A percentile compares a stretch with the other conserved stretches of the same genome.
Evolutionary conservation across 2,113 vertebrate genomes (phyloP).

Genomic region (Misgurnus anguillicaudatus): DNA sequence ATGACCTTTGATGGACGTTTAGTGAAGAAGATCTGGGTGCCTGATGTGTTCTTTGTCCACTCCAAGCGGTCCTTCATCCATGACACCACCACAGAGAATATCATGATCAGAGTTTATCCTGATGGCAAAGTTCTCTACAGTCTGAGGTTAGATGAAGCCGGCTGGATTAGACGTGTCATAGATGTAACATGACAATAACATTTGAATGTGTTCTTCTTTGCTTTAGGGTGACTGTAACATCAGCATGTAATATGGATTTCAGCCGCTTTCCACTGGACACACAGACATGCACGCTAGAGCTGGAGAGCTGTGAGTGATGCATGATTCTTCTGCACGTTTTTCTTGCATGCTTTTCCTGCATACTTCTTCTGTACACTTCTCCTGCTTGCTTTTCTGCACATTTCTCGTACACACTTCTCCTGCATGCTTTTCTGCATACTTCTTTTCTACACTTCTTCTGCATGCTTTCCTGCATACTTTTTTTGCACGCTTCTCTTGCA

Average conservation of each 20-base stretch:
- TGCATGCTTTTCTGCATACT: too few relatives aligned
- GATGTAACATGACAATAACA: neutral
- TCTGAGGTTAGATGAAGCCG: conserved; percentile 81
- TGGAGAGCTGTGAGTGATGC: conserved; percentile 88
- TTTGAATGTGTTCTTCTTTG: conserved; percentile 32
- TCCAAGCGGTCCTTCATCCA: conserved; percentile 95
- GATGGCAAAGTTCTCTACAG: conserved; percentile 95
- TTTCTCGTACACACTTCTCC: too few relatives aligned
- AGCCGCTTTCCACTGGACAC: conserved; percentile 94
- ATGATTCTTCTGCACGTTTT: too few relatives aligned
- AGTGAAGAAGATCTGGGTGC: conserved; percentile 97
- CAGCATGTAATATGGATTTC: conserved; percentile 98
- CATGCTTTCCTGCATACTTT: too few relatives aligned
- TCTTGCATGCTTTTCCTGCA: neutral
- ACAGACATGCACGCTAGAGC: conserved; percentile 91
- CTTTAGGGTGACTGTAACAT: conserved; percentile 91
- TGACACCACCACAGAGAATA: conserved; percentile 92
- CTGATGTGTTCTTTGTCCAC: conserved; percentile 95
- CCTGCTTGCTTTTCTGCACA: too few relatives aligned
- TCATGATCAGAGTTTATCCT: conserved; percentile 93
- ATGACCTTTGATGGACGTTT: conserved; percentile 94
- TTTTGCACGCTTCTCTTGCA: too few relatives aligned
- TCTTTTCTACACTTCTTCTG: too few relatives aligned
- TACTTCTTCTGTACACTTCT: too few relatives aligned
- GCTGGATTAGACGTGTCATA: neutral